A percentile compares a stretch with the other conserved stretches of the same genome.
These are phyloP conservation scores for Myotis daubentonii DNA, from an alignment of 2,797 vertebrate species.

Conservation along the genomic window DNA sequence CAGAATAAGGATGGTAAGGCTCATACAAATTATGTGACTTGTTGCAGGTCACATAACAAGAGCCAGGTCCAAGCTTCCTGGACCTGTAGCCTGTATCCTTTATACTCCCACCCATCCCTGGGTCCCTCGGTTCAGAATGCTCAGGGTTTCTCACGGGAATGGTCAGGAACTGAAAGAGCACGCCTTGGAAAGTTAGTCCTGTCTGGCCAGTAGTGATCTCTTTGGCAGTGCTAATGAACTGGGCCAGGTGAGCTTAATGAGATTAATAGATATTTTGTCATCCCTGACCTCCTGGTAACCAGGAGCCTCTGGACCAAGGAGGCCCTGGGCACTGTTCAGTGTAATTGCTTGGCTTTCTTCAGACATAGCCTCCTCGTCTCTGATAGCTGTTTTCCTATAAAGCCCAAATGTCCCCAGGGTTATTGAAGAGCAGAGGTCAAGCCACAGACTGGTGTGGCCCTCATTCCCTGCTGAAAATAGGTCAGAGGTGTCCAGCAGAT, in stretches of 20 bases:
- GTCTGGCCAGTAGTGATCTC: slow-evolving; percentile 81
- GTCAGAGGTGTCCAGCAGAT: not conserved
- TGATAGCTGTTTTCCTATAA: slow-evolving; percentile 12
- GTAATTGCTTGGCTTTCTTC: slow-evolving; percentile 81
- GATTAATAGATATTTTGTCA: slow-evolving; percentile 83
- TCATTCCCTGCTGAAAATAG: not conserved
- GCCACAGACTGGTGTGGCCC: not conserved
- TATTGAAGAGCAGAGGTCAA: not conserved
- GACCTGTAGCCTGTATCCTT: not conserved
- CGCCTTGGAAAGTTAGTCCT: slow-evolving; percentile 81
- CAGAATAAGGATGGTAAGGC: not conserved
- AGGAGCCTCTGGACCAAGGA: slow-evolving; percentile 73
- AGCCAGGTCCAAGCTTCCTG: not conserved
- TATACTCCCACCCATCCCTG: not conserved
- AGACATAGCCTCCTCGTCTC: slow-evolving; percentile 6
- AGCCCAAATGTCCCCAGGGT: not conserved
- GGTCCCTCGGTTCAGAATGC: not conserved
- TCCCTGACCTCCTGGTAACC: slow-evolving; percentile 76
- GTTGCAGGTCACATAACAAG: not conserved
- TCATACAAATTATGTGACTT: not conserved
- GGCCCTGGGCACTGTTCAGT: slow-evolving; percentile 71
- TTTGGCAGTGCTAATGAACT: slow-evolving; percentile 80
- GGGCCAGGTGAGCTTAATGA: slow-evolving; percentile 81
- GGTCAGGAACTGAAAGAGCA: slow-evolving; percentile 80
- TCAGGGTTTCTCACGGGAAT: slow-evolving; percentile 70